Base-by-base conservation (phyloP, 2,113 vertebrate genomes). In the Pelodiscus sinensis region DNA sequence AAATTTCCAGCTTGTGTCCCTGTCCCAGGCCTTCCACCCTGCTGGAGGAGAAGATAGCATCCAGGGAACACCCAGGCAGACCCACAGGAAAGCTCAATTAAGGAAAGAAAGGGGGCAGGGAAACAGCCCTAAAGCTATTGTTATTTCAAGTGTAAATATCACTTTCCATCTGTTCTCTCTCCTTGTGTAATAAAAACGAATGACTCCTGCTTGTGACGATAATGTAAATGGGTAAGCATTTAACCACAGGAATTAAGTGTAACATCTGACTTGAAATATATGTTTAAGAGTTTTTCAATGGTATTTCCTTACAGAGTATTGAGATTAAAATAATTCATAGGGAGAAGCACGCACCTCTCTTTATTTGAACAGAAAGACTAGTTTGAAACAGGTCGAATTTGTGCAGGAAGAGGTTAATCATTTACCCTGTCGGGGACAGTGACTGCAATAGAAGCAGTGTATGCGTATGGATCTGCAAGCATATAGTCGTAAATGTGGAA, bases 121-220 rank as follows among this genome's bases (percentile, higher is more conserved):
- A 68, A 1, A 0, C 60, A 3, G 54, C 62, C 51, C 77, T 65
- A 0, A 1, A 55, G 86, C 38, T 4, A 0, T 82, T 92, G 56
- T 81, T 62, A 4, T 15, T 95, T 94, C 92, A 95, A 91, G 82
- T 90, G 94, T 60, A 2, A 19, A 38, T 92, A 62, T 55, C 86
- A 24, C 90, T 81, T 88, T 79, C 94, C 93, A 86, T 84, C 82
- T 91, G 93, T 51, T 93, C 73, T 0, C 51, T 86, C 62, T 24
- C 80, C 68, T 79, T 65, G 85, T 31, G 50, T 22, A 87, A 60
- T 88, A 83, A 92, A 93, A 77, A 56, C 44, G 78, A 84, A 19
- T 44, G 81, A 35, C 81, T 94, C 82, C 0, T 4, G 52, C 3
- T 84, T 0, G 0, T 62, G 79, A 50, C 88, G 82, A 11, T 54